Percentiles rank a stretch among this genome's conserved stretches.
phyloP scores from a whole-genome alignment of 2,113 vertebrate species.

The Macquaria australasica region DNA sequence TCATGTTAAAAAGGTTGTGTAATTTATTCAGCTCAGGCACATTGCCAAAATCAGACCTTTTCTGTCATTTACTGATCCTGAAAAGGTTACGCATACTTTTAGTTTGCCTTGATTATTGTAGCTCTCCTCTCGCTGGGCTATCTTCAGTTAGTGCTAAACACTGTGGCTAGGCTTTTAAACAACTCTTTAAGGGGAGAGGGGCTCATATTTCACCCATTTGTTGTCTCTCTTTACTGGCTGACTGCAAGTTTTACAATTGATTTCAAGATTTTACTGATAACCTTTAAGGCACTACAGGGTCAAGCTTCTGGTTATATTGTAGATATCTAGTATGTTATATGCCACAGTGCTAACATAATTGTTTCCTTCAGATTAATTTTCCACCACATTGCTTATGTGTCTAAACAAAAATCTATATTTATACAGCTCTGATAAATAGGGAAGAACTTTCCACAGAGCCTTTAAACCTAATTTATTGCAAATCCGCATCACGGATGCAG shows the following conservation, averaged over 20 bases:
- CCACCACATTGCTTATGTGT: background rate
- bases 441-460: background rate
- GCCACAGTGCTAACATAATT: background rate
- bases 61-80: constrained; percentile 9
- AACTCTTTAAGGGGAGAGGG: background rate
- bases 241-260: background rate
- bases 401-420: constrained; percentile 31
- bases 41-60: constrained; percentile 6
- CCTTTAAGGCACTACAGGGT: background rate
- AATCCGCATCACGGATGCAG: constrained; percentile 15
- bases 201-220: constrained; percentile 4
- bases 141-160: background rate
- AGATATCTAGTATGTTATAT: background rate
- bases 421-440: constrained; percentile 8
- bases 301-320: background rate
- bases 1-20: background rate
- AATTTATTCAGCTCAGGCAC: constrained; percentile 9
- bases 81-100: constrained; percentile 5
- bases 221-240: background rate
- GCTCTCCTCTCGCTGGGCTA: background rate
- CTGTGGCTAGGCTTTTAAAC: constrained; percentile 7
- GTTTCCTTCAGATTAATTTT: constrained; percentile 1
- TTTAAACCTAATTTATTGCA: constrained; percentile 16
- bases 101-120: background rate
- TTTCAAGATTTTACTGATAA: constrained; percentile 3